Base-by-base conservation (phyloP, 2,888 invertebrate species). In the Epistrophella euchroma region DNA sequence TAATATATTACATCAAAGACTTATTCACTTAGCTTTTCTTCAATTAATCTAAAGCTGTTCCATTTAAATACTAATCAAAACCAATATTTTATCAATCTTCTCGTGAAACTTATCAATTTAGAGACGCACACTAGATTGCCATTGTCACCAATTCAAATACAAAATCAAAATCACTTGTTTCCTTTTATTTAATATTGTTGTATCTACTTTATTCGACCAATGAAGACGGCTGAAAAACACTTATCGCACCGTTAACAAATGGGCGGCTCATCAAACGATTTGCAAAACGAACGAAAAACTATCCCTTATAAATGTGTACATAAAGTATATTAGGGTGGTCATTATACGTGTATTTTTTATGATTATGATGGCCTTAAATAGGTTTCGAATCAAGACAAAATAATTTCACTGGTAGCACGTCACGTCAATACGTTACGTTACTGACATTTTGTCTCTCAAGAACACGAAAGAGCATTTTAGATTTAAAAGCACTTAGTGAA, bases 91-190 rank as follows among this genome's bases (percentile, higher is more conserved):
- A 58, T 35, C 4, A 56, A 37, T 37, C 17, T n/a, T 62, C 17
- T 64, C 17, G 7, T 28, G 17, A 28, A 45, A 64, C 45, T 6
- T 28, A 45, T 64, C 32, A 64, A 45, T 64, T 64, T 64, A 64
- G 11, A 45, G 17, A 45, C 13, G 5, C 64, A 45, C 22, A 50
- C 22, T 0, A 50, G 15, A 45, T 45, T 62, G 45, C 47, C 35
- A 45, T 45, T 62, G 55, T 47, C 35, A 28, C 45, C 32, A 77
- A 70, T 60, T 70, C 32, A 60, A 70, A 60, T 11, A 43, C 70
- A 73, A 73, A 64, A 58, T 58, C 25, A 25, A 71, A 81, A 71
- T 64, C 58, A 60, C 72, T 52, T 50, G 77, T 58, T 75, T 74
- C 74, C 71, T 47, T 60, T 64, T 45, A 45, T 70, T 66, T 64